Evolutionary conservation across 2,888 invertebrate genomes (phyloP).

Genomic region (Clistopyga incitator): DNA sequence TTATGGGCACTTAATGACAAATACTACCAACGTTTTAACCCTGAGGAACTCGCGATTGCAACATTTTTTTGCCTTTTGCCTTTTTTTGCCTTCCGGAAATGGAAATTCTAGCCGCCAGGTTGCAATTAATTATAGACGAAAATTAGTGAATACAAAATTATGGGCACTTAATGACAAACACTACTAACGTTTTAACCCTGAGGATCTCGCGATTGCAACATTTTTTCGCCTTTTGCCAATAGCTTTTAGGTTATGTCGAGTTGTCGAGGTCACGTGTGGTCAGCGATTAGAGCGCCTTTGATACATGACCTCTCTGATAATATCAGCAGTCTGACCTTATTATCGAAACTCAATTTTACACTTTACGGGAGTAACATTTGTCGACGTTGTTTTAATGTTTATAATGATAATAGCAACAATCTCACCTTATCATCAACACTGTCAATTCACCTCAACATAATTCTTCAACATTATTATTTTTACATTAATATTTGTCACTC

Average conservation of each 20-base stretch:
- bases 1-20: not conserved
- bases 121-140: too few species aligned
- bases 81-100: not conserved
- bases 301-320: not conserved
- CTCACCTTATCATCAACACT: too few species aligned
- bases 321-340: too few species aligned
- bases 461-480: too few species aligned
- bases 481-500: too few species aligned
- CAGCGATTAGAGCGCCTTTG: not conserved
- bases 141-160: not conserved
- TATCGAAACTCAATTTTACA: too few species aligned
- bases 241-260: slow-evolving; percentile 35
- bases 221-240: not conserved
- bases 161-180: not conserved
- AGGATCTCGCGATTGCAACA: not conserved
- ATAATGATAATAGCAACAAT: too few species aligned
- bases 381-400: too few species aligned
- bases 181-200: not conserved
- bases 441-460: too few species aligned
- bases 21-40: not conserved
- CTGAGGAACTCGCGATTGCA: not conserved
- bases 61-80: slow-evolving; percentile 8
- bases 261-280: not conserved
- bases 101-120: too few species aligned
- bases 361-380: too few species aligned